Evolutionary conservation across 2,888 invertebrate species (phyloP), one percentile per base, ranked within the genome.

Genomic region (Heliconius sara): DNA sequence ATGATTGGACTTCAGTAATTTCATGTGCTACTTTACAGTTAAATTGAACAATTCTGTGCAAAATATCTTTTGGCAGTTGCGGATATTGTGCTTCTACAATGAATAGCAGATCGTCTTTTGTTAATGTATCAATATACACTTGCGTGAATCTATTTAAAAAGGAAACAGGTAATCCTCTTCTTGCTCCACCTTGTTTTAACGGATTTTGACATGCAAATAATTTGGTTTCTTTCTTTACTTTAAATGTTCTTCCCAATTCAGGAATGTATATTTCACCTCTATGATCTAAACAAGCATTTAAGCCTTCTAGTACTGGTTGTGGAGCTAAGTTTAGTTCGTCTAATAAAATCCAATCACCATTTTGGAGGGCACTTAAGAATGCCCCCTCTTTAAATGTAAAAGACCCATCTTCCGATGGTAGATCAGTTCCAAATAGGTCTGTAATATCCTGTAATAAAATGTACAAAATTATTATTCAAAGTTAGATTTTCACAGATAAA

Each of bases 191-290:
- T 95, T 99, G 99, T 86, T 97, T 97, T 66, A 98, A 94, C 0
- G 99, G 99, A 95, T 99, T 99, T 93, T 99, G 99, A 87, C 99
- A 99, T 0, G 98, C 99, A 91, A 99, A 99, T 75, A 99, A 96
- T 84, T 98, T 96, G 0, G 99, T 99, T 84, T 96, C 96, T 79
- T 93, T 91, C 88, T 96, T 97, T 0, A 99, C 96, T 81, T 96
- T 95, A 89, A 99, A 99, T 0, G 97, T 97, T 91, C 96, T 97
- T 73, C 97, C 98, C 19, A 99, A 94, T 93, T 99, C 99, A 0
- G 99, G 99, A 79, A 99, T 97, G 89, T 96, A 99, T 34, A 99
- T 97, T 93, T 99, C 98, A 0, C 98, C 98, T 86, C 99, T 96
- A 90, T 99, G 99, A 95, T 99, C 99, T 79, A 99, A 96, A 87